phyloP scores from a whole-genome alignment of 2,113 vertebrate genomes.

The Aegithalos caudatus region DNA sequence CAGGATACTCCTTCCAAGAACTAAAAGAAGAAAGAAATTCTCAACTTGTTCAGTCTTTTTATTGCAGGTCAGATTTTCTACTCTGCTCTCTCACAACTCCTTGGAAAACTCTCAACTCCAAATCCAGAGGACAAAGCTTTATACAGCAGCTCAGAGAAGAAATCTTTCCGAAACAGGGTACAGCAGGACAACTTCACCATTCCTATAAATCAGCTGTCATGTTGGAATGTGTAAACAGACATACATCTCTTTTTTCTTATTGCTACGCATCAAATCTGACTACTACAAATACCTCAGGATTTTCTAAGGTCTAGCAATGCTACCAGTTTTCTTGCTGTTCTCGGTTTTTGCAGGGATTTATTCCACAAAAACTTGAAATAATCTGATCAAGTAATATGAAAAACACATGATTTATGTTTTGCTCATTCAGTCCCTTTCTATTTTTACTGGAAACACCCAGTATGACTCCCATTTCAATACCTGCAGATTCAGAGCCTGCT shows the following conservation, averaged over 20 bases:
- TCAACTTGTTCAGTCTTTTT: neutral
- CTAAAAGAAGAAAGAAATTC: neutral
- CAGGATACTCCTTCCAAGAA: fast-evolving
- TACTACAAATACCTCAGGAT: neutral
- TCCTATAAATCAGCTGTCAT: constrained; percentile 1
- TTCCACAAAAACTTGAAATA: neutral
- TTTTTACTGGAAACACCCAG: neutral
- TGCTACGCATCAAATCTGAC: neutral
- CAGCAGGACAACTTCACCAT: neutral
- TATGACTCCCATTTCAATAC: neutral
- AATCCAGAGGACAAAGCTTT: neutral
- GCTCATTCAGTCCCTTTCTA: neutral
- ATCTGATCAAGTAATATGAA: neutral
- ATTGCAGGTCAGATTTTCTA: neutral
- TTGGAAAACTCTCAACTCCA: neutral
- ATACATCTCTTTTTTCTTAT: neutral
- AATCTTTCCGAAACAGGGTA: constrained; percentile 9
- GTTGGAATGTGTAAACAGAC: neutral
- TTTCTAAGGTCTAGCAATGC: neutral
- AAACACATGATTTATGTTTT: neutral
- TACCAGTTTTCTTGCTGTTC: neutral
- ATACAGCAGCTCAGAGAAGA: neutral
- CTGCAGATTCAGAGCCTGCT: neutral
- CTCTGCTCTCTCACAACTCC: neutral
- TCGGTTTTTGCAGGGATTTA: neutral